Evolutionary conservation across 2,113 vertebrate species (phyloP).

Genomic region (Equus przewalskii): DNA sequence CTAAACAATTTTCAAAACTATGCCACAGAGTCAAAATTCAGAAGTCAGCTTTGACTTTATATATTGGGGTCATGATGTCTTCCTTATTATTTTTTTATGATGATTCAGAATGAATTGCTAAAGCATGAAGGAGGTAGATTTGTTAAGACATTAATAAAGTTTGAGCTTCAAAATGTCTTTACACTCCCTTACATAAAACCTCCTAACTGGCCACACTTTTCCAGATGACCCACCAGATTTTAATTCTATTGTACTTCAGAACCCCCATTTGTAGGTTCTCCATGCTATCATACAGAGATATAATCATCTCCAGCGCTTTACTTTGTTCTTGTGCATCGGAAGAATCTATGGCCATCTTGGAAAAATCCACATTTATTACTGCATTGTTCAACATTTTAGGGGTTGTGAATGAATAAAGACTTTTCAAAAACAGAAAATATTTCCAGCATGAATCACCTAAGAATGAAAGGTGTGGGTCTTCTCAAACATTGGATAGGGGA

Average conservation of each 20-base stretch:
- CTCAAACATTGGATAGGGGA: neutral
- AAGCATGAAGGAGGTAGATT: neutral
- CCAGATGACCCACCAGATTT: neutral
- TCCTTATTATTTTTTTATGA: neutral
- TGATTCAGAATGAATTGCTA: neutral
- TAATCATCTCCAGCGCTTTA: neutral
- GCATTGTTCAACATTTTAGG: no score
- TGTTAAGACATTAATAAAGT: neutral
- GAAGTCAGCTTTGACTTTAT: neutral
- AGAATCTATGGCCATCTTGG: neutral
- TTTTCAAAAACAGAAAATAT: neutral
- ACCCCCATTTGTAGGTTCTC: neutral
- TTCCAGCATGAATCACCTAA: neutral
- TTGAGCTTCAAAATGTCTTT: neutral
- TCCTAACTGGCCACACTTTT: neutral
- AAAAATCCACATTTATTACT: neutral
- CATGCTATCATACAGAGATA: neutral
- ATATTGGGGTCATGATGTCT: neutral
- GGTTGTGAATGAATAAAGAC: neutral
- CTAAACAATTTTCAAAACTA: neutral
- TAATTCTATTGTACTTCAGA: neutral
- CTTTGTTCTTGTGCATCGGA: neutral
- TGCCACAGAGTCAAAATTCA: neutral
- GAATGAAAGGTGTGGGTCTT: neutral
- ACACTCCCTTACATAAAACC: neutral